Base-by-base conservation (phyloP, 2,888 invertebrate species). In the Cheiracanthium punctorium region DNA sequence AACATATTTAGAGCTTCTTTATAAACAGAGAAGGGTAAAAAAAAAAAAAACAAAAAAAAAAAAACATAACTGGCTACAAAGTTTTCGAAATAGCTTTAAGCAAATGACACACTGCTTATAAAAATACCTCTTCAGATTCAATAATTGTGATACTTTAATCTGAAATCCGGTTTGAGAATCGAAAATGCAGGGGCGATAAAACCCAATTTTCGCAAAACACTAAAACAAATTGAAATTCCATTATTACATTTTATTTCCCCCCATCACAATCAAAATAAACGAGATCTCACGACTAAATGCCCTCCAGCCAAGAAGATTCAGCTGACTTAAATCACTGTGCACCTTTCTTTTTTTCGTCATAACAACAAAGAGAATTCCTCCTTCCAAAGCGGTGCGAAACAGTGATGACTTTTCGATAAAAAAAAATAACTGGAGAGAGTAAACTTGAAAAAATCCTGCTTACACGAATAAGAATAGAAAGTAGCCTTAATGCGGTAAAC, bases 351-450 rank as follows among this genome's bases (percentile, higher is more conserved):
- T 20, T 20, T 52, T 32, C 41, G 64, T 64, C 75, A 58, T 64
- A 75, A 75, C 72, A 77, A 74, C 72, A 71, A 37, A 24, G 73
- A 84, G 84, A 79, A 10, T 37, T 10, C 12, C 73, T 73, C 72
- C 73, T 73, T 77, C 67, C 79, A 29, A 24, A 37, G 29, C 71
- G 79, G 73, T 74, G 84, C 84, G 84, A 84, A 84, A 84, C 84
- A 79, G 84, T 84, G 84, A 84, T 84, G 84, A 84, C 84, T 84
- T 84, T 84, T 84, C 84, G 84, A 84, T 84, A 84, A 84, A 84
- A 84, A 84, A 84, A 84, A 52, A n/a, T n/a, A n/a, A n/a, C n/a
- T n/a, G n/a, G n/a, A 28, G 37, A 28, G 12, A n/a, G 7, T 2
- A 58, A 58, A 20, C 24, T 58, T 20, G 24, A 58, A 58, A 58